phyloP scores from a whole-genome alignment of 2,113 vertebrate species.

The Ahaetulla prasina region DNA sequence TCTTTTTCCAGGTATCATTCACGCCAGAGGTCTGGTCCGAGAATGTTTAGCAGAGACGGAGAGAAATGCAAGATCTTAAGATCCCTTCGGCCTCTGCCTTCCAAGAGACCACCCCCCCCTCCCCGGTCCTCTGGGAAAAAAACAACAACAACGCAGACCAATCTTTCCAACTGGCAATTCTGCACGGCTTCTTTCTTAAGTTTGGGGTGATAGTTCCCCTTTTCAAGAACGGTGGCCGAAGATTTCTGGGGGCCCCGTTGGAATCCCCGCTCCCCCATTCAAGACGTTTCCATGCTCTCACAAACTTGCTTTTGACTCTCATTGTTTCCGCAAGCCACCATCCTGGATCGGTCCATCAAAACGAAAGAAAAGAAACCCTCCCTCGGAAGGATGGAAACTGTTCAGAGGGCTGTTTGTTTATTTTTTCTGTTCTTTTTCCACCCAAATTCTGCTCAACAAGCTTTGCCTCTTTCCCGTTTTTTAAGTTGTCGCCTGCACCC shows the following conservation, averaged over 20 bases:
- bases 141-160: too few species aligned
- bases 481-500: conserved; percentile 51
- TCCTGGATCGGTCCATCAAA: neutral
- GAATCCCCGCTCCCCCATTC: neutral
- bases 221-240: conserved; percentile 14
- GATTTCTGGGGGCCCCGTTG: too few species aligned
- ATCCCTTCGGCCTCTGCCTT: neutral
- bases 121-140: conserved; percentile 45
- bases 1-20: conserved; percentile 86
- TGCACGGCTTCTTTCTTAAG: neutral
- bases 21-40: conserved; percentile 91
- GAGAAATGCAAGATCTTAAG: conserved; percentile 91
- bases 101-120: conserved; percentile 20
- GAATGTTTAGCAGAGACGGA: conserved; percentile 98
- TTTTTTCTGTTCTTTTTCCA: neutral
- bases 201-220: conserved; percentile 30
- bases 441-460: conserved; percentile 8
- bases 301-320: neutral
- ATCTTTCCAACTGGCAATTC: conserved; percentile 52
- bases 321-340: neutral
- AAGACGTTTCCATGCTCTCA: too few species aligned
- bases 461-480: conserved; percentile 42
- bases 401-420: neutral
- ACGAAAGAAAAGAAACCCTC: neutral
- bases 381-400: neutral